These are phyloP conservation scores for Acrocephalus kingi DNA, from an alignment of 2,113 vertebrate genomes.

Conservation along the genomic window DNA sequence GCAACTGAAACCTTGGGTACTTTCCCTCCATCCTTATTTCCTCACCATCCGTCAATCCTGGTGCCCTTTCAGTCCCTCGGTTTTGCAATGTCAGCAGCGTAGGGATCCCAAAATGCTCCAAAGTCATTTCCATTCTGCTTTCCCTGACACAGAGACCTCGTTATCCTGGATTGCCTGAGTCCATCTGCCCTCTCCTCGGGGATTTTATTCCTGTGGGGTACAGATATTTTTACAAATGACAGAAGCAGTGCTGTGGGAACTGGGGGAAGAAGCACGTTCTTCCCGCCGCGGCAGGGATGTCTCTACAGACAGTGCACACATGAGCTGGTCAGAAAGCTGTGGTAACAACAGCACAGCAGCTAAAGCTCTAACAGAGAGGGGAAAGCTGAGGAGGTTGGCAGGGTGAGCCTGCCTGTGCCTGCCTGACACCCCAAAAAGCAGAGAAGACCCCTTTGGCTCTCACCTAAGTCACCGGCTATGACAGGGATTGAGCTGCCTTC, in stretches of 20 bases:
- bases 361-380: neutral
- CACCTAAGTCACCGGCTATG: neutral
- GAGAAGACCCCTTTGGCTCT: neutral
- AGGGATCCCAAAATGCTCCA: neutral
- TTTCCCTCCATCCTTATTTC: neutral
- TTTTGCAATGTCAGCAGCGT: neutral
- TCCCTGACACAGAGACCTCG: neutral
- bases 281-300: neutral
- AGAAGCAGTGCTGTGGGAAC: constrained; percentile 1
- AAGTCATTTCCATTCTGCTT: neutral
- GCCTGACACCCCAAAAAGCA: neutral
- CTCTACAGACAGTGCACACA: fast-evolving
- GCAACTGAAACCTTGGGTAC: neutral
- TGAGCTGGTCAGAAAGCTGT: neutral
- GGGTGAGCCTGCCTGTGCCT: neutral
- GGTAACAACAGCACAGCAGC: neutral
- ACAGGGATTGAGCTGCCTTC: neutral
- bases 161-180: neutral
- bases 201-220: neutral
- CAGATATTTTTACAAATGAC: neutral
- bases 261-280: neutral
- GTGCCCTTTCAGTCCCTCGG: neutral
- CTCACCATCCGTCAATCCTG: neutral
- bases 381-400: neutral
- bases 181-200: neutral